Percentiles rank a stretch among this genome's conserved stretches.
Conservation (phyloP, 2,797 vertebrate species). For the Cossypha caffra region DNA sequence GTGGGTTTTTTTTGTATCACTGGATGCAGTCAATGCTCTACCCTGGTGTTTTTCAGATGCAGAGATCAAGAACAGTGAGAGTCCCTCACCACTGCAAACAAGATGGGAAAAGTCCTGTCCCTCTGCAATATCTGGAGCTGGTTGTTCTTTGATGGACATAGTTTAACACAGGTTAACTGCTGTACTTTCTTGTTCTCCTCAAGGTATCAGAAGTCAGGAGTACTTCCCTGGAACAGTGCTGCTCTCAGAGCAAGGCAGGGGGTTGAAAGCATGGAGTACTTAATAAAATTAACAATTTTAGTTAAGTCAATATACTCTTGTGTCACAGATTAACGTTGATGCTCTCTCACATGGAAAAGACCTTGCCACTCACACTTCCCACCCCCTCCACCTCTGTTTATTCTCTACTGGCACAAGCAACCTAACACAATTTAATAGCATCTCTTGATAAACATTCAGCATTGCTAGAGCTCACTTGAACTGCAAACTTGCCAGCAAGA, state of each 20-base stretch:
- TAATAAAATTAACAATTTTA: background rate
- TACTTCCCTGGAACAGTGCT: background rate
- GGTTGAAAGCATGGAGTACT: background rate
- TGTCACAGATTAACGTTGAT: background rate
- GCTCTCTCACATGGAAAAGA: background rate
- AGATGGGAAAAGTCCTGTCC: background rate
- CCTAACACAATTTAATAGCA: background rate
- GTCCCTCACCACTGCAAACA: background rate
- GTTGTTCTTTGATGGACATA: background rate
- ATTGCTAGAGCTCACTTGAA: background rate
- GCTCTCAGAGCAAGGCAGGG: background rate
- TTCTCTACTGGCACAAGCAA: background rate
- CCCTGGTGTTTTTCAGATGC: background rate
- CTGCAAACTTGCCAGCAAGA: constrained; percentile 10
- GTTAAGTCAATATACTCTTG: background rate
- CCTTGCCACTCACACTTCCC: background rate
- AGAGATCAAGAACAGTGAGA: background rate
- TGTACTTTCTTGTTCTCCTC: background rate
- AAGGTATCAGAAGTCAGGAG: background rate
- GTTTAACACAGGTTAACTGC: background rate
- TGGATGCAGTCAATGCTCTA: background rate
- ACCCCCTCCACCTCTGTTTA: background rate
- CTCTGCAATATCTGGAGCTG: background rate
- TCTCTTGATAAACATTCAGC: background rate
- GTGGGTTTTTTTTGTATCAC: background rate